These are phyloP conservation scores for Troides helena DNA, from an alignment of 2,888 invertebrate genomes.

Conservation along the genomic window DNA sequence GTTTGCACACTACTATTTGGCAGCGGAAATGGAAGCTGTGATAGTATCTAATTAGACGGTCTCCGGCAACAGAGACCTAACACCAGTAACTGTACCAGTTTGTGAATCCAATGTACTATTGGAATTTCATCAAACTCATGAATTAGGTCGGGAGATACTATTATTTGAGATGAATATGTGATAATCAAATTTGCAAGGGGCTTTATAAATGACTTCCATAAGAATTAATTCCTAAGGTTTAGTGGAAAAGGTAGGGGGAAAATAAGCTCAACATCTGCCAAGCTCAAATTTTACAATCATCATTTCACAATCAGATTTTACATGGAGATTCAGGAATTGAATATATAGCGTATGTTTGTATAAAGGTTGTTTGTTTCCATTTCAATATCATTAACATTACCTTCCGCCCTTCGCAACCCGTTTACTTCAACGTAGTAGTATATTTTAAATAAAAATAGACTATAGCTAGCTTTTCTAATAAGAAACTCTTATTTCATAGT, in stretches of 20 bases:
- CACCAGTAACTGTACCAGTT: too few relatives aligned
- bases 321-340: neutral
- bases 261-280: neutral
- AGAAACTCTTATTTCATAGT: too few relatives aligned
- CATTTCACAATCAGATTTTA: neutral
- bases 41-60: too few relatives aligned
- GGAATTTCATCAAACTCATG: too few relatives aligned
- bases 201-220: neutral
- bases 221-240: neutral
- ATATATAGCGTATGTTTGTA: neutral
- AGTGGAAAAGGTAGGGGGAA: neutral
- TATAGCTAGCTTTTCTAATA: too few relatives aligned
- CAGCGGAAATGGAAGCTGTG: too few relatives aligned
- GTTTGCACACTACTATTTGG: too few relatives aligned
- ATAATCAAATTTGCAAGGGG: neutral
- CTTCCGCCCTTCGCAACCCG: neutral
- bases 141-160: too few relatives aligned
- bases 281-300: neutral
- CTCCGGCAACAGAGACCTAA: too few relatives aligned
- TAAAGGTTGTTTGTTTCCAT: neutral
- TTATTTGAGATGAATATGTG: too few relatives aligned
- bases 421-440: neutral
- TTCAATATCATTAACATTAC: constrained; percentile 31
- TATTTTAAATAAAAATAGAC: neutral
- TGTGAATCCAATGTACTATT: too few relatives aligned